Percentiles rank a stretch among this genome's conserved stretches.
Evolutionary conservation across 2,113 vertebrate genomes (phyloP).

Genomic region (Zingel zingel): DNA sequence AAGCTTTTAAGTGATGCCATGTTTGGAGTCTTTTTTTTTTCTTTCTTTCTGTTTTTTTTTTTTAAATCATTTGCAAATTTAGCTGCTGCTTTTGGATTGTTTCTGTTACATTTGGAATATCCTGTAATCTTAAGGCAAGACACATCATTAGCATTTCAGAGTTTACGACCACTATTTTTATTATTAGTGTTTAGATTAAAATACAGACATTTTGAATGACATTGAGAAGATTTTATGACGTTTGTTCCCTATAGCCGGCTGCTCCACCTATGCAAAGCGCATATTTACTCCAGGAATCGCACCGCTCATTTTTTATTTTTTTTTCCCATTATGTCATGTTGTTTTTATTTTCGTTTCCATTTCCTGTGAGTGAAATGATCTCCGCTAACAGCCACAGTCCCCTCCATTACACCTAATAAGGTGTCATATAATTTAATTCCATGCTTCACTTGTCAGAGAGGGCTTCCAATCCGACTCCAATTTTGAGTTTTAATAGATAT

Average conservation of each 20-base stretch:
- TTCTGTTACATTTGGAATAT: conserved; percentile 1
- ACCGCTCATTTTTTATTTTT: conserved; percentile 34
- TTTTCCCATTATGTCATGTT: conserved; percentile 39
- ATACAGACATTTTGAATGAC: conserved; percentile 13
- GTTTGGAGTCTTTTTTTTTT: conserved; percentile 13
- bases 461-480: conserved; percentile 83
- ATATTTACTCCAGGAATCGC: conserved; percentile 45
- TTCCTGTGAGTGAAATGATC: conserved; percentile 72
- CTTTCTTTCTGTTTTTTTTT: not conserved
- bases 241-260: conserved; percentile 14
- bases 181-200: not conserved
- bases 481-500: conserved; percentile 89
- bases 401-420: conserved; percentile 87
- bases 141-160: not conserved
- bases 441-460: conserved; percentile 87
- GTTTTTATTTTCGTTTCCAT: conserved; percentile 80
- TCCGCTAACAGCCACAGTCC: conserved; percentile 67
- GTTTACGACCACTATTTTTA: not conserved
- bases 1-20: conserved; percentile 32
- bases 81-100: not conserved
- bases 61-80: conserved; percentile 15
- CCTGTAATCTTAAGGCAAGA: not conserved
- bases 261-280: conserved; percentile 38
- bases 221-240: conserved; percentile 6
- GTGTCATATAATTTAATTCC: conserved; percentile 89